These are phyloP conservation scores for Apis laboriosa DNA, from an alignment of 1,140 invertebrate species.

Conservation along the genomic window DNA sequence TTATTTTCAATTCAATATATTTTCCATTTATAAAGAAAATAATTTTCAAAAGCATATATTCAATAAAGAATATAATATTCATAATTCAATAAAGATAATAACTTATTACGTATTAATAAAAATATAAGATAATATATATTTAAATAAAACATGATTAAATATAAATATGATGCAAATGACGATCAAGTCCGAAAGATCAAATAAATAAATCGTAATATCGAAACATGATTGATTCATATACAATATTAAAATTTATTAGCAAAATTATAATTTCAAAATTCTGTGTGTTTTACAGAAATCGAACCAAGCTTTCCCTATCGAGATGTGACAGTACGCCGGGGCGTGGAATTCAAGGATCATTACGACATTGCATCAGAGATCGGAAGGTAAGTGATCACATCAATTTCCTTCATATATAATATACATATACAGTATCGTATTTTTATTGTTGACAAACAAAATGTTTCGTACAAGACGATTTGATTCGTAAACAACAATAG, in stretches of 20 bases:
- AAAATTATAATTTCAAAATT: background rate
- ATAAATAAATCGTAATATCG: background rate
- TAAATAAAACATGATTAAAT: too few species aligned
- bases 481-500: slow-evolving; percentile 3
- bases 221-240: background rate
- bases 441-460: slow-evolving; percentile 6
- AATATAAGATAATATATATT: too few species aligned
- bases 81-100: too few species aligned
- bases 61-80: too few species aligned
- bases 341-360: slow-evolving; percentile 88
- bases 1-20: background rate
- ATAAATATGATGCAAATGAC: background rate
- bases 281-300: slow-evolving; percentile 85
- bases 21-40: background rate
- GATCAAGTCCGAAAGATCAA: background rate
- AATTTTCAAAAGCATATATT: background rate
- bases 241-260: background rate
- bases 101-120: too few species aligned
- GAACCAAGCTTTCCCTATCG: slow-evolving; percentile 91
- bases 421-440: slow-evolving; percentile 7
- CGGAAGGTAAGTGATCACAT: slow-evolving; percentile 83
- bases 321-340: slow-evolving; percentile 89
- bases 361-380: slow-evolving; percentile 92
- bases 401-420: background rate
- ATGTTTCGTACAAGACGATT: background rate